These are phyloP conservation scores for Erebia palarica DNA, from an alignment of 2,888 invertebrate species.

Conservation along the genomic window DNA sequence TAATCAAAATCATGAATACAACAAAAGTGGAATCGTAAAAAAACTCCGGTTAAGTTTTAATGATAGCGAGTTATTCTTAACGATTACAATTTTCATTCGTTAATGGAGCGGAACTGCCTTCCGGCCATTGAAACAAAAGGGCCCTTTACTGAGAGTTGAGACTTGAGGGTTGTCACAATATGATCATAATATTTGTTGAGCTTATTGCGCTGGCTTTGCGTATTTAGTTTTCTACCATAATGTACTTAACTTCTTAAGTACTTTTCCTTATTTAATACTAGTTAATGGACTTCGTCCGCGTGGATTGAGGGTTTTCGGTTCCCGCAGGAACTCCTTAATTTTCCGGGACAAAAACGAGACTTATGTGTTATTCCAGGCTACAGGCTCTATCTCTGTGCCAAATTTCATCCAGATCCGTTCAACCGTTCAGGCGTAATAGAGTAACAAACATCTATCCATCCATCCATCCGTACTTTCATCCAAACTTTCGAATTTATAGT, in stretches of 20 bases:
- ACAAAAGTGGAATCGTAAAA: background rate
- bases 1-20: slow-evolving; percentile 2
- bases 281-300: too few relatives aligned
- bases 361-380: too few relatives aligned
- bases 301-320: too few relatives aligned
- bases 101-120: slow-evolving; percentile 35
- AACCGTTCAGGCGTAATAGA: too few relatives aligned
- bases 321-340: too few relatives aligned
- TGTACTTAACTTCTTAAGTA: background rate
- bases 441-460: too few relatives aligned
- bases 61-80: slow-evolving; percentile 26
- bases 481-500: too few relatives aligned
- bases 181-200: background rate
- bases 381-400: too few relatives aligned
- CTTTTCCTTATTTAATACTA: too few relatives aligned
- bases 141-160: slow-evolving; percentile 16
- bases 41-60: slow-evolving; percentile 18
- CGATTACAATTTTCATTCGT: slow-evolving; percentile 37
- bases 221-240: background rate
- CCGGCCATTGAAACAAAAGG: slow-evolving; percentile 35
- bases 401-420: too few relatives aligned
- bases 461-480: too few relatives aligned
- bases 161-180: slow-evolving; percentile 6
- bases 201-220: background rate
- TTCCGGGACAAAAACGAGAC: too few relatives aligned